phyloP scores from a whole-genome alignment of 1,140 invertebrate genomes.

The Maniola jurtina region DNA sequence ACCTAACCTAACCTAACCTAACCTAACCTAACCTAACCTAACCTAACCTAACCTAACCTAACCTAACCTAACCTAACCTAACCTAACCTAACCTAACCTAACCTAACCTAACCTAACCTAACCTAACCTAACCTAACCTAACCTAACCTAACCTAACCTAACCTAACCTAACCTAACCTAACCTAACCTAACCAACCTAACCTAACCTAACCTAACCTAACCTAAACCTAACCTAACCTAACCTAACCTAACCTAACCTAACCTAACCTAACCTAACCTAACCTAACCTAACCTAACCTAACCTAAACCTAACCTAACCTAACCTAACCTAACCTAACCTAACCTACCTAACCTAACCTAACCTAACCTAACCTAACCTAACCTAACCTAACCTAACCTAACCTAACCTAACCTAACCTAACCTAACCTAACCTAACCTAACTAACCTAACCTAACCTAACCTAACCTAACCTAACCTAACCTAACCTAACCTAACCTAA shows the following conservation, averaged over 20 bases:
- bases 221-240: constrained; percentile 21
- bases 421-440: constrained; percentile 21
- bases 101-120: constrained; percentile 21
- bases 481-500: constrained; percentile 21
- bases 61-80: constrained; percentile 21
- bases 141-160: constrained; percentile 20
- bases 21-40: constrained; percentile 1
- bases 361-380: constrained; percentile 6
- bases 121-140: constrained; percentile 18
- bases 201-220: constrained; percentile 21
- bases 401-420: constrained; percentile 21
- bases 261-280: constrained; percentile 2
- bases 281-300: constrained; percentile 22
- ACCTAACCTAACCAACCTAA: constrained; percentile 21
- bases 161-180: constrained; percentile 21
- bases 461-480: constrained; percentile 21
- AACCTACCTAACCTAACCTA: constrained; percentile 11
- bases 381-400: constrained; percentile 21
- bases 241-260: constrained; percentile 20
- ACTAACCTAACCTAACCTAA: constrained; percentile 17
- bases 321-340: constrained; percentile 23
- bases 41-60: constrained; percentile 12
- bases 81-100: constrained; percentile 21
- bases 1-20: constrained; percentile 15
- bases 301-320: constrained; percentile 23